Evolutionary conservation across 1,140 invertebrate species (phyloP).

Genomic region (Drosophila nigromelanica): DNA sequence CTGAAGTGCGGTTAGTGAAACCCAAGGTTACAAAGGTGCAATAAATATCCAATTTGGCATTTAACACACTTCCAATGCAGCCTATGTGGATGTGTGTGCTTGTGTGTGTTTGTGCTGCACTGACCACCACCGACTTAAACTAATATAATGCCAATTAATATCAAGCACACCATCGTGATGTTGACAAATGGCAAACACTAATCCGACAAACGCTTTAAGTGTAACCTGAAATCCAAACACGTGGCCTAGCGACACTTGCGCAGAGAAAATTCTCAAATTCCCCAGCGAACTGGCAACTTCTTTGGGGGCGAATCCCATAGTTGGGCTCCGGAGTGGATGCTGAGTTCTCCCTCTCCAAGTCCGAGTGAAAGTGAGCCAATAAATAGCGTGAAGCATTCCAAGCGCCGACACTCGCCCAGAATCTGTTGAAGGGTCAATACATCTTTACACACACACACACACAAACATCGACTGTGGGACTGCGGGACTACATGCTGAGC

Average conservation of each 20-base stretch:
- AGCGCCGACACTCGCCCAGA: constrained; percentile 49
- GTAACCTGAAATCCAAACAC: constrained; percentile 73
- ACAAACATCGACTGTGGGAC: constrained; percentile 30
- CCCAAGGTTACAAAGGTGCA: constrained; percentile 11
- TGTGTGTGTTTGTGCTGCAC: background rate
- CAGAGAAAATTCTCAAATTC: constrained; percentile 55
- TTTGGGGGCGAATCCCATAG: constrained; percentile 40
- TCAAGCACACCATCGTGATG: constrained; percentile 63
- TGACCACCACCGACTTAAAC: constrained; percentile 37
- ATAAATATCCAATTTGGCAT: constrained; percentile 2
- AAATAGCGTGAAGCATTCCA: constrained; percentile 78
- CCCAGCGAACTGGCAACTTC: constrained; percentile 49
- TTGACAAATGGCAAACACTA: constrained; percentile 76
- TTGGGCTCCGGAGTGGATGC: background rate
- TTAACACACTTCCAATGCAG: background rate
- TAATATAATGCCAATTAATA: constrained; percentile 73
- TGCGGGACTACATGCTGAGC: constrained; percentile 75
- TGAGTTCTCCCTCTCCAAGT: constrained; percentile 27
- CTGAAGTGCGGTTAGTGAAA: constrained; percentile 3
- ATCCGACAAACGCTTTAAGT: constrained; percentile 57
- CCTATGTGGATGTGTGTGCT: background rate
- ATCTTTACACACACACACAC: constrained; percentile 58
- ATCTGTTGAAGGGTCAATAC: constrained; percentile 77
- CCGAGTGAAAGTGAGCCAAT: constrained; percentile 78
- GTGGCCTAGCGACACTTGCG: constrained; percentile 53